Evolutionary conservation across 2,888 invertebrate species (phyloP).

Genomic region (Acanthopleura granulata): DNA sequence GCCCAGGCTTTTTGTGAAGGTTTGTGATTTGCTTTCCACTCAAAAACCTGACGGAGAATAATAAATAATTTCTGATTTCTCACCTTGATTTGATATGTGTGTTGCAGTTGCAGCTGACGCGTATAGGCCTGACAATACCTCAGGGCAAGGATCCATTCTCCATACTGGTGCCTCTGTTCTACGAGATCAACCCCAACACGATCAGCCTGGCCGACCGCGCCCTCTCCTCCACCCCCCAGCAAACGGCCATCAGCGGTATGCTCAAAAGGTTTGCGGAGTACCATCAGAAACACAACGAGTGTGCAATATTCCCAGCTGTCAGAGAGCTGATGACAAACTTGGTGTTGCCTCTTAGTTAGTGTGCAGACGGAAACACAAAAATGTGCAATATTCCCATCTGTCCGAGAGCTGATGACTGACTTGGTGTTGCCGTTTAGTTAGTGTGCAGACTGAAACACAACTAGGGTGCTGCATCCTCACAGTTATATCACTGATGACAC

Average conservation of each 20-base stretch:
- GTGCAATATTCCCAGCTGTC: conserved; percentile 91
- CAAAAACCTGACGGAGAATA: too few relatives aligned
- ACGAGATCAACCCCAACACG: conserved; percentile 87
- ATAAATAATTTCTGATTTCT: too few relatives aligned
- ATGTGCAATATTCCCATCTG: conserved; percentile 92
- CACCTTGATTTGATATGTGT: conserved; percentile 18
- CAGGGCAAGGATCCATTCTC: conserved; percentile 76
- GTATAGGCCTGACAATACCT: conserved; percentile 73
- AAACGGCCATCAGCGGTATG: conserved; percentile 54
- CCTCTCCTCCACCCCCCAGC: conserved; percentile 35
- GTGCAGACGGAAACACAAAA: conserved; percentile 72
- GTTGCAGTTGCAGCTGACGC: conserved; percentile 81
- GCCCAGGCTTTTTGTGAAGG: too few relatives aligned
- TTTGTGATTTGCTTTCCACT: too few relatives aligned
- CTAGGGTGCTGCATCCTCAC: conserved; percentile 94
- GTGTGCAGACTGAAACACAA: conserved; percentile 46
- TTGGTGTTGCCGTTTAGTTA: conserved; percentile 79
- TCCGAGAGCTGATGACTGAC: conserved; percentile 88
- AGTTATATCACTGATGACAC: conserved; percentile 87
- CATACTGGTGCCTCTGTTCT: conserved; percentile 88
- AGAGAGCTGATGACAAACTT: conserved; percentile 89
- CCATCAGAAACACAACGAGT: conserved; percentile 75
- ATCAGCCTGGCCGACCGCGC: conserved; percentile 81
- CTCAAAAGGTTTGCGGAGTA: conserved; percentile 66
- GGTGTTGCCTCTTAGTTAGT: conserved; percentile 77